A percentile compares a stretch with the other conserved stretches of the same genome.
These are phyloP conservation scores for Chiroxiphia lanceolata DNA, from an alignment of 2,797 vertebrate genomes.

Conservation along the genomic window DNA sequence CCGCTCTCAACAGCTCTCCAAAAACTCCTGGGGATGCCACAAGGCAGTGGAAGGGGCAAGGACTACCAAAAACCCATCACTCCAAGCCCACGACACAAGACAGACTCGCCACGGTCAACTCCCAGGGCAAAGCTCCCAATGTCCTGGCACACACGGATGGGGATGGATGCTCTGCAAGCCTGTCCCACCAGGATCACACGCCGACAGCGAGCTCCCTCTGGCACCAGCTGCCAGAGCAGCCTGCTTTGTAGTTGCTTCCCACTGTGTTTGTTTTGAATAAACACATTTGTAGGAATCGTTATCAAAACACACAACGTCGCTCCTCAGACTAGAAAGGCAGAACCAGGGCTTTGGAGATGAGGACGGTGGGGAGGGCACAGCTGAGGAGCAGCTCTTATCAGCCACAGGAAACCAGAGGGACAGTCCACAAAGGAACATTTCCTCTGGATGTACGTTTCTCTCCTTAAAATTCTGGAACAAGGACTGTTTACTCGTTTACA, in stretches of 20 bases:
- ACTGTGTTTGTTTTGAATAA: conserved; percentile 29
- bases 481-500: neutral
- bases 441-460: neutral
- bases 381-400: neutral
- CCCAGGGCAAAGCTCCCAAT: neutral
- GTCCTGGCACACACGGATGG: accelerated
- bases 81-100: accelerated
- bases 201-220: neutral
- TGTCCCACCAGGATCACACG: neutral
- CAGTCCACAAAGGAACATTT: neutral
- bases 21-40: neutral
- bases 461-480: neutral
- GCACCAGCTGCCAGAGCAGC: neutral
- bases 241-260: conserved; percentile 2
- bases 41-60: neutral
- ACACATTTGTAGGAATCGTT: neutral
- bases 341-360: neutral
- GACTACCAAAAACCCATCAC: neutral
- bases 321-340: neutral
- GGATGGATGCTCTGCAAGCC: neutral
- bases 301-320: neutral
- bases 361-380: neutral
- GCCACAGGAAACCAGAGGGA: neutral
- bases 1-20: neutral
- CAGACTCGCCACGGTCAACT: accelerated